Percentiles rank a stretch among this genome's conserved stretches.
Evolutionary conservation across 1,140 invertebrate genomes (phyloP).

Genomic region (Solenopsis fugax): DNA sequence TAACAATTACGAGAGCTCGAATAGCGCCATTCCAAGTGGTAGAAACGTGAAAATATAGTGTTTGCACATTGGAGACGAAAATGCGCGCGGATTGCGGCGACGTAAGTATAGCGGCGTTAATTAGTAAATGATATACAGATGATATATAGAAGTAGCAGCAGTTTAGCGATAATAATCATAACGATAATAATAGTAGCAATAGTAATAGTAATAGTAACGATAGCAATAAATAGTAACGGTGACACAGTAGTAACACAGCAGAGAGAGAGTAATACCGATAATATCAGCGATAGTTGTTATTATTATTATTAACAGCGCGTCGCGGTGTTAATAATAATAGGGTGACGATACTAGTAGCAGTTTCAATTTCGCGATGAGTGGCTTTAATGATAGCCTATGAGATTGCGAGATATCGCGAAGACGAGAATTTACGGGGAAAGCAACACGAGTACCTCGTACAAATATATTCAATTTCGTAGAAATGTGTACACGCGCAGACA

Average conservation of each 20-base stretch:
- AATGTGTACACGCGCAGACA: neutral
- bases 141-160: constrained; percentile 34
- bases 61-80: constrained; percentile 38
- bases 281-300: neutral
- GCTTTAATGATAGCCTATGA: neutral
- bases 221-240: constrained; percentile 58
- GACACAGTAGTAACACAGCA: constrained; percentile 58
- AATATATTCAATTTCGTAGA: constrained; percentile 28
- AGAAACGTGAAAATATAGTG: constrained; percentile 50
- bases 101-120: constrained; percentile 52
- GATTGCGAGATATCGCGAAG: constrained; percentile 36
- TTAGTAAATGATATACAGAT: constrained; percentile 44
- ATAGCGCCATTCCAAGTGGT: constrained; percentile 49
- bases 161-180: constrained; percentile 52
- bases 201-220: constrained; percentile 56
- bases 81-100: constrained; percentile 10
- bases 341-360: neutral
- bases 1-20: constrained; percentile 53
- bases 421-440: constrained; percentile 3
- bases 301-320: neutral
- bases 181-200: constrained; percentile 23
- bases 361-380: constrained; percentile 48
- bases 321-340: constrained; percentile 40
- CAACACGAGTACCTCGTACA: neutral
- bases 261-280: constrained; percentile 47